Base-by-base conservation (phyloP, 2,888 invertebrate genomes). In the Chorisops tibialis region DNA sequence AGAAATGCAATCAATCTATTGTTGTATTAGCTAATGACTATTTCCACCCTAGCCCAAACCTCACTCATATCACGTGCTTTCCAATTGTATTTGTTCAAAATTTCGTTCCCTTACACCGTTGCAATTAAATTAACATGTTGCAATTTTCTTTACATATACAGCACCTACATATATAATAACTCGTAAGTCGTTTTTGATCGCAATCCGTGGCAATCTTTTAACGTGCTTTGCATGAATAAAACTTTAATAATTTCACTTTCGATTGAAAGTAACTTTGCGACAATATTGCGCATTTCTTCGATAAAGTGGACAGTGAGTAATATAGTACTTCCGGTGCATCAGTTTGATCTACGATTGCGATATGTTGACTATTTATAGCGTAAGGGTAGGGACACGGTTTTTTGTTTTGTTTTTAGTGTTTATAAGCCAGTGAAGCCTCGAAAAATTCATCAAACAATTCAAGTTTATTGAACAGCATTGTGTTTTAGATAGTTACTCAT, bases 161-260 rank as follows among this genome's bases (percentile, higher is more conserved):
- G n/a, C n/a, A n/a, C n/a, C n/a, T n/a, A n/a, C n/a, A n/a, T n/a
- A n/a, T n/a, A n/a, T n/a, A n/a, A n/a, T n/a, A n/a, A n/a, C n/a
- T n/a, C n/a, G n/a, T n/a, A n/a, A n/a, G n/a, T n/a, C n/a, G n/a
- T n/a, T n/a, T n/a, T n/a, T n/a, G n/a, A n/a, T n/a, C n/a, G 18
- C 5, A 14, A 41, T 11, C 12, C 18, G 14, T 14, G 6, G 4
- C 16, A 11, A 14, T 16, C 4, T 48, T 49, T 48, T 37, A n/a
- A 37, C 49, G 35, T 59, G 59, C 16, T 59, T 38, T 48, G 59
- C 47, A 48, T 59, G 7, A 48, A 50, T 58, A 48, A 37, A 56
- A 61, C 50, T 45, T 50, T 24, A 56, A 45, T 41, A 61, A 52
- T 64, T 64, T 64, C 64, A 64, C 64, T 64, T 64, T 64, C 64